Base-by-base conservation (phyloP, 2,113 vertebrate genomes). In the Variabilichromis moorii region DNA sequence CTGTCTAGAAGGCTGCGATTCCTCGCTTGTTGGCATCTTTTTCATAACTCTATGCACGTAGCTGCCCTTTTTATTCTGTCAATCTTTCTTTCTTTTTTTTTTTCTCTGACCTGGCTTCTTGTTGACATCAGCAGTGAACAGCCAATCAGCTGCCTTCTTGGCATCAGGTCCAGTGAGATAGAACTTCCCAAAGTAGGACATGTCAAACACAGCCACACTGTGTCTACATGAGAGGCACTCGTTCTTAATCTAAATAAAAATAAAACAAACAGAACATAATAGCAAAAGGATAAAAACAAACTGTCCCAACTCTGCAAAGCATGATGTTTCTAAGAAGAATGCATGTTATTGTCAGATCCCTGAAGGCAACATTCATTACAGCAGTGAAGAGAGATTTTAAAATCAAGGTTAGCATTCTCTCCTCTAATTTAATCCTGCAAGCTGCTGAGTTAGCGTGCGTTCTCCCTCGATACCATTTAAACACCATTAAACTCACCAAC, bases 151-250 rank as follows among this genome's bases (percentile, higher is more conserved):
- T 0, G 98, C 98, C 90, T 97, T 97, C 17, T 95, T 97, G 16
- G 99, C 98, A 7, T 99, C 99, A 0, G 95, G 96, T 17, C 99
- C 99, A 6, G 97, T 94, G 91, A 99, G 97, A 96, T 98, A 99
- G 95, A 99, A 99, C 91, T 99, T 99, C 47, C 98, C 98, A 8
- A 99, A 99, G 95, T 99, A 99, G 88, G 98, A 99, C 99, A 99
- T 99, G 96, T 99, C 87, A 4, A 99, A 99, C 82, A 98, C 96
- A 0, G 97, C 97, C 3, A 98, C 97, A 0, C 96, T 95, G 1
- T 96, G 96, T 90, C 98, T 93, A 93, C 99, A 99, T 1, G 96
- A 95, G 86, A 99, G 93, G 53, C 98, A 99, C 90, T 99, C 99
- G 0, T 91, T 96, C 95, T 90, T 97, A 90, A 99, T 98, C 98